Percentiles rank a stretch among this genome's conserved stretches.
Evolutionary conservation across 2,113 vertebrate species (phyloP).

Genomic region (Rhinoderma darwinii): DNA sequence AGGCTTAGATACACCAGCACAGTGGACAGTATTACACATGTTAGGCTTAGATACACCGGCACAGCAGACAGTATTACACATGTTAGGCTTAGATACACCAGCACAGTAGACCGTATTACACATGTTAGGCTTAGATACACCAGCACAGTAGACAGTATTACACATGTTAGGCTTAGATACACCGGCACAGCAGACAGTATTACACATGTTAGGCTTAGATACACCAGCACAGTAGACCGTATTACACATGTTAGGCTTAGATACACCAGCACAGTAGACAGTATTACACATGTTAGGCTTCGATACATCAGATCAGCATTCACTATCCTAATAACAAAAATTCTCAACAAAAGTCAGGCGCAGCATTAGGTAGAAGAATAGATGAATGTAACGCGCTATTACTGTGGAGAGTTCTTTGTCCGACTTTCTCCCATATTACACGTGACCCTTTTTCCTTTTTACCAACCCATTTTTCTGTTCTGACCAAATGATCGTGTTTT

Average conservation of each 20-base stretch:
- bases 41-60: neutral
- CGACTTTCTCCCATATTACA: too few species aligned
- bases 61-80: neutral
- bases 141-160: neutral
- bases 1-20: neutral
- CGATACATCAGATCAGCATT: too few species aligned
- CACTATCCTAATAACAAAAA: too few species aligned
- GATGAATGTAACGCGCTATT: too few species aligned
- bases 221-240: too few species aligned
- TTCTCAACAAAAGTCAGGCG: too few species aligned
- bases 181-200: neutral
- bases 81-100: neutral
- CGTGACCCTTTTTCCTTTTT: neutral
- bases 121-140: neutral
- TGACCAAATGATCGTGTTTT: neutral
- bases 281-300: too few species aligned
- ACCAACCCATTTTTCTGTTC: neutral
- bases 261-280: too few species aligned
- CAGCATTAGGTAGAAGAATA: too few species aligned
- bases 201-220: too few species aligned
- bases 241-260: too few species aligned
- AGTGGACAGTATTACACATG: neutral
- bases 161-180: neutral
- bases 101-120: neutral
- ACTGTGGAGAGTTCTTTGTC: too few species aligned